Evolutionary conservation across 2,797 vertebrate species (phyloP).

Genomic region (Monodelphis domestica): DNA sequence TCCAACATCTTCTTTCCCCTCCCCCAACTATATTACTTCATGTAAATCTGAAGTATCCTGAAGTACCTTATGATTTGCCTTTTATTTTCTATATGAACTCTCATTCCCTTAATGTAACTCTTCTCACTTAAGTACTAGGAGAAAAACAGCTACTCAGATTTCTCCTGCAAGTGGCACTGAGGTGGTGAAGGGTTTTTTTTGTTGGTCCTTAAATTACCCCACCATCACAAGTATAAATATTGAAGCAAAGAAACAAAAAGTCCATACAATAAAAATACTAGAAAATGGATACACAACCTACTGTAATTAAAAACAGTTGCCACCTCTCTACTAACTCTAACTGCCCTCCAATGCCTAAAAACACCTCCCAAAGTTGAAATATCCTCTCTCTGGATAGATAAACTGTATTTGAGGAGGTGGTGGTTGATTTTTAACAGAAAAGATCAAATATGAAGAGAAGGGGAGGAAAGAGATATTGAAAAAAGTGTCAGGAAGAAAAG

Average conservation of each 20-base stretch:
- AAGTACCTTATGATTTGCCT: neutral
- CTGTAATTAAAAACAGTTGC: neutral
- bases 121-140: neutral
- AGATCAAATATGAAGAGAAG: neutral
- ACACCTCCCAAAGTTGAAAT: neutral
- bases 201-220: neutral
- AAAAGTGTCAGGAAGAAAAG: too few relatives aligned
- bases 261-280: neutral
- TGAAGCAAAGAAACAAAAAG: neutral
- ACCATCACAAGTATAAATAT: neutral
- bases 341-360: neutral
- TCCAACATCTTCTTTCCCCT: conserved; percentile 25
- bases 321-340: neutral
- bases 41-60: neutral
- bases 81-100: neutral
- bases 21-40: neutral
- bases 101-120: neutral
- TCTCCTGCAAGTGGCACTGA: neutral
- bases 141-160: neutral
- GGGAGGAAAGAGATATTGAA: too few relatives aligned
- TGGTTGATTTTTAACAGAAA: neutral
- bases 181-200: neutral
- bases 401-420: neutral
- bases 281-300: neutral
- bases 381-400: neutral